These are phyloP conservation scores for Venustoraphidia nigricollis DNA, from an alignment of 2,888 invertebrate genomes.

Conservation along the genomic window DNA sequence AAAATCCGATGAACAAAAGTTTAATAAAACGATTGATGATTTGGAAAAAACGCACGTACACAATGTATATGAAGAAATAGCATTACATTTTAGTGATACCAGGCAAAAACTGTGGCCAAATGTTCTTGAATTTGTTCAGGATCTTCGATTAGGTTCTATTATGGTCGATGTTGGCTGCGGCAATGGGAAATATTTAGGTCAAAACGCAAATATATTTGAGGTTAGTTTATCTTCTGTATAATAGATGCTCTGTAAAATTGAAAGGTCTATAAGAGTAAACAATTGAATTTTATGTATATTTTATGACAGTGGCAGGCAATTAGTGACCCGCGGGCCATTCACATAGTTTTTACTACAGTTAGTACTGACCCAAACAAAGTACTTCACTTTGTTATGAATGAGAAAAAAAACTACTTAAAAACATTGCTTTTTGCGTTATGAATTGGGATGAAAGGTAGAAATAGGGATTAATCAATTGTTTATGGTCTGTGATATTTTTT, in stretches of 20 bases:
- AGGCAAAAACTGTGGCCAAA: conserved; percentile 90
- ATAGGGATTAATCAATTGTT: too few species aligned
- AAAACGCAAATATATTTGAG: conserved; percentile 40
- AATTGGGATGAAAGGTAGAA: too few species aligned
- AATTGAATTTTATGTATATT: too few species aligned
- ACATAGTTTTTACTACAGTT: too few species aligned
- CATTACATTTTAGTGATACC: conserved; percentile 86
- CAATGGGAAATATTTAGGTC: conserved; percentile 88
- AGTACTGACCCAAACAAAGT: too few species aligned
- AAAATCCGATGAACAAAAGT: conserved; percentile 15
- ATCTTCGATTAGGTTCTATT: conserved; percentile 48
- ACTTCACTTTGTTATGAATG: too few species aligned
- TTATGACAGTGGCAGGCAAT: too few species aligned
- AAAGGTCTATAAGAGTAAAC: too few species aligned
- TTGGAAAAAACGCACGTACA: conserved; percentile 68
- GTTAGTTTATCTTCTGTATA: conserved; percentile 25
- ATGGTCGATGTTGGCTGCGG: conserved; percentile 92
- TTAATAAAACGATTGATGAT: conserved; percentile 38
- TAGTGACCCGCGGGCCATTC: too few species aligned
- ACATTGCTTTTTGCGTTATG: too few species aligned
- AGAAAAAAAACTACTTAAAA: too few species aligned
- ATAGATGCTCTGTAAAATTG: conserved; percentile 8
- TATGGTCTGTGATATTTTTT: not conserved
- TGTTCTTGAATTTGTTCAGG: conserved; percentile 62
- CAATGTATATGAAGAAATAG: conserved; percentile 86